Evolutionary conservation across 2,113 vertebrate species (phyloP), one percentile per base, ranked within the genome.

Genomic region (Apteryx mantelli): DNA sequence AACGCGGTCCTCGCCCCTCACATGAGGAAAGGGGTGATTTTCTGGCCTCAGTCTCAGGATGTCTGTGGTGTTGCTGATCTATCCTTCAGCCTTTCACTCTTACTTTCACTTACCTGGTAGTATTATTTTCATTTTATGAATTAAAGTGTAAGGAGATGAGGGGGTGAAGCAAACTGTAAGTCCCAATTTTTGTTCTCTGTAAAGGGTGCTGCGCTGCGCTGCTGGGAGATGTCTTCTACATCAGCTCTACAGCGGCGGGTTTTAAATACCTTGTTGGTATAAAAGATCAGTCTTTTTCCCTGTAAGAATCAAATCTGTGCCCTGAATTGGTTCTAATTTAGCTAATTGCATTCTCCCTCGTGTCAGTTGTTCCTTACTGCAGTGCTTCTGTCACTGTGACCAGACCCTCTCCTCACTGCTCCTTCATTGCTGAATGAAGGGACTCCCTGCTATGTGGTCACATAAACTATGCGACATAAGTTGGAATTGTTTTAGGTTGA

Each of bases 11-110:
- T 94, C 3, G 11, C 7, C 70, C 2, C 89, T 81, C 55, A 2
- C 55, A 2, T 3, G 52, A 87, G 88, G 86, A 52, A 82, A 42
- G 38, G 36, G 74, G 6, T 22, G 60, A 40, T 34, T 55, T 88
- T 92, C 89, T 96, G 92, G 78, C 91, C 86, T 82, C 26, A 7
- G 42, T 64, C 61, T 87, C 65, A 93, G 95, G 88, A 87, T 92
- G 55, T 86, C 77, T 93, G 88, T 3, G 7, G 48, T 52, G 58
- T 68, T 69, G 50, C 89, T 89, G 92, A 68, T 73, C 69, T 78
- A 55, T 76, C 56, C 65, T 69, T 48, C 86, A 89, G 73, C 34
- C 17, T 65, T 88, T 83, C 1, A 6, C 55, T 75, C 36, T 26
- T 44, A 8, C 52, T 71, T 58, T 55, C 0, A 0, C 26, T 88